Percentiles rank a stretch among this genome's conserved stretches.
Conservation (phyloP, 2,888 invertebrate species). For the Amblyjoppa fuscipennis region DNA sequence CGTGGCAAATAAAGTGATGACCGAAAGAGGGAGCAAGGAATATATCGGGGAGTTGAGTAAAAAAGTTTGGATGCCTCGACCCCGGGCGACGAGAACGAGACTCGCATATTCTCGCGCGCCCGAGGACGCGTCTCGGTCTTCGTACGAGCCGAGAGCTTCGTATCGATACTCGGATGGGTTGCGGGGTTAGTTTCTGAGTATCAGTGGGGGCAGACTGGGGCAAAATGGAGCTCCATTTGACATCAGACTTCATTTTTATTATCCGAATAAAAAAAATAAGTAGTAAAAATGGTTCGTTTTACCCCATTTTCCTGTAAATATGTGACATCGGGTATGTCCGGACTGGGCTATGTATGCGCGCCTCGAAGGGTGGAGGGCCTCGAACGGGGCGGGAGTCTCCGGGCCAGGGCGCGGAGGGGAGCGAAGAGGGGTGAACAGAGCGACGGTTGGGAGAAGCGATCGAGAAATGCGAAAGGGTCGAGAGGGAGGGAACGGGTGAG, state of each 20-base stretch:
- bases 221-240: too few relatives aligned
- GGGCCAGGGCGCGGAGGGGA: constrained; percentile 4
- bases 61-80: constrained; percentile 12
- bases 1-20: neutral
- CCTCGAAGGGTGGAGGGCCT: neutral
- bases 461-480: constrained; percentile 23
- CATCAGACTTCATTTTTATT: too few relatives aligned
- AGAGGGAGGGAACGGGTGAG: neutral
- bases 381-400: constrained; percentile 1
- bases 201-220: neutral
- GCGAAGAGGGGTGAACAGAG: constrained; percentile 42
- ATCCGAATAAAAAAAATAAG: neutral
- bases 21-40: neutral
- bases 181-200: neutral
- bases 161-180: neutral
- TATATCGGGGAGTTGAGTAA: constrained; percentile 5
- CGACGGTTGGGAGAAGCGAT: constrained; percentile 22
- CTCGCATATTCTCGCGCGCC: constrained; percentile 7
- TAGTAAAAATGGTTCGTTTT: neutral
- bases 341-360: neutral
- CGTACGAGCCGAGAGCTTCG: neutral
- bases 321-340: neutral
- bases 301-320: neutral
- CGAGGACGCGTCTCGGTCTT: neutral
- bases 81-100: constrained; percentile 5